Evolutionary conservation across 2,888 invertebrate genomes (phyloP).

Genomic region (Oasisia sp.): DNA sequence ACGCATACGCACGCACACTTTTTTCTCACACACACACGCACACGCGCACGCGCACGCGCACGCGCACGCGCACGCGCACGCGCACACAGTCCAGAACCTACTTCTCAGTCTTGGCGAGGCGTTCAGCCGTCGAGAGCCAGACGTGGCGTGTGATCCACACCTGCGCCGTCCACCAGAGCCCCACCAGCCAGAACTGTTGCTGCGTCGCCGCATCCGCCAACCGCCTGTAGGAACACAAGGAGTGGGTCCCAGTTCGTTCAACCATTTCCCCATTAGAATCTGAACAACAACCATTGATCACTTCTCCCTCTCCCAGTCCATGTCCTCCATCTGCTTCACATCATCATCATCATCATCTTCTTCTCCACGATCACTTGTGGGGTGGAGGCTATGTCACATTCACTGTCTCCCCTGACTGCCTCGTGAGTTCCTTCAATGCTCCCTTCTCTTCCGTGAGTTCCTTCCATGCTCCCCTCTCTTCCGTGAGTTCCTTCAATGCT

Average conservation of each 20-base stretch:
- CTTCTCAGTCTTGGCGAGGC: conserved; percentile 58
- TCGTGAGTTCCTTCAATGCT: no score
- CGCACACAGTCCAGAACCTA: conserved; percentile 32
- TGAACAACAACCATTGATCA: no score
- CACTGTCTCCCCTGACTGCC: no score
- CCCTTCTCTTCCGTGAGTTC: no score
- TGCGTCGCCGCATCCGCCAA: not conserved
- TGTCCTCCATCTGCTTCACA: no score
- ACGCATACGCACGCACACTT: not conserved
- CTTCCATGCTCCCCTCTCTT: no score
- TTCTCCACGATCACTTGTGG: no score
- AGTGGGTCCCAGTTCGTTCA: not conserved
- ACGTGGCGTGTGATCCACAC: conserved; percentile 58
- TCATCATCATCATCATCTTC: no score
- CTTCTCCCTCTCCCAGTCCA: no score
- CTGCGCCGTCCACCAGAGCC: conserved; percentile 57
- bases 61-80: not conserved
- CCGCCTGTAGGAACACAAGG: not conserved
- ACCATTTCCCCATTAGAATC: no score
- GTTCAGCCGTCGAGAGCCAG: conserved; percentile 56
- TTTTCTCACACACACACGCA: not conserved
- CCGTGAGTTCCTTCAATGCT: no score
- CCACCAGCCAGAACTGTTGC: conserved; percentile 47
- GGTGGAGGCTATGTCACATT: no score
- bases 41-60: not conserved